These are phyloP conservation scores for Blomia tropicalis DNA, from an alignment of 2,888 invertebrate species.

Conservation along the genomic window DNA sequence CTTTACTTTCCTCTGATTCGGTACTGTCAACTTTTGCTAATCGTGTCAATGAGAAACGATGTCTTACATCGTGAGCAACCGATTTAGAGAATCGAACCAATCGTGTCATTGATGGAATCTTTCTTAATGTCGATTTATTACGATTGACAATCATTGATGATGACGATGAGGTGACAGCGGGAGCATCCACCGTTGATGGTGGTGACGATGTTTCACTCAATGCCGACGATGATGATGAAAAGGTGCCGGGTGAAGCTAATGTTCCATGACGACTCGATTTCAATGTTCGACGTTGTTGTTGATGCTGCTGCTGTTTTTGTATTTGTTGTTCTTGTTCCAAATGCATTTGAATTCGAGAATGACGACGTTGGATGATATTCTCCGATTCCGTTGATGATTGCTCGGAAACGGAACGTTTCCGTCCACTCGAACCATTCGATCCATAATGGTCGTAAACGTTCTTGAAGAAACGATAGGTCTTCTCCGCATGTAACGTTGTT, in stretches of 20 bases:
- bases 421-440: background rate
- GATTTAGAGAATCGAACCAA: background rate
- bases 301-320: background rate
- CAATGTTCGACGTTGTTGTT: background rate
- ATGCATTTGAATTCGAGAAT: no score
- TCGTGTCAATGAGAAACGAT: background rate
- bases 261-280: background rate
- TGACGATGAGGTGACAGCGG: background rate
- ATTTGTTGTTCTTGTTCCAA: background rate
- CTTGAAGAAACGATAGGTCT: constrained; percentile 9
- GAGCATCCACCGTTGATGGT: background rate
- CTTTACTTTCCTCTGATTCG: background rate
- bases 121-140: background rate
- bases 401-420: background rate
- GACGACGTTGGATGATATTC: no score
- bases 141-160: no score
- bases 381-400: no score
- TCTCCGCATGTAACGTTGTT: background rate
- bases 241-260: background rate
- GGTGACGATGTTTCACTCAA: background rate
- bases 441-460: constrained; percentile 11
- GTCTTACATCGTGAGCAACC: constrained; percentile 3
- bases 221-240: background rate
- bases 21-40: background rate
- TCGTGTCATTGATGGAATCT: background rate